Base-by-base conservation (phyloP, 1,140 invertebrate species). In the Marisa cornuarietis region DNA sequence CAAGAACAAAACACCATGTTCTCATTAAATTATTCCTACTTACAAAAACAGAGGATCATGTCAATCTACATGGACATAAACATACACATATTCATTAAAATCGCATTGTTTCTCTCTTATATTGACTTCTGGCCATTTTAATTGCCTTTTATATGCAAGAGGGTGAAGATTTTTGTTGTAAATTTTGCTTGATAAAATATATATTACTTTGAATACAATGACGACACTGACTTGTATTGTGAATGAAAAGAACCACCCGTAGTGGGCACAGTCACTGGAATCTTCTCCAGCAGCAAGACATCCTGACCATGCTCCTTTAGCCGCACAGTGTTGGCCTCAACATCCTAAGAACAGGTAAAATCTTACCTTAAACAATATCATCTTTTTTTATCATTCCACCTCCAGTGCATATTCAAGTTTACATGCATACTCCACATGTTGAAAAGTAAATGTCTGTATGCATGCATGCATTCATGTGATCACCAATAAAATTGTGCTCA, bases 251-350 rank as follows among this genome's bases (percentile, higher is more conserved):
- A 86, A 20, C 90, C 88, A 81, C 89, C 87, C 72, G 83, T 74
- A 13, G 79, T 80, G 54, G 88, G 87, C 24, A 85, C 84, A 66
- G 89, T 88, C 24, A 88, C 87, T 10, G 91, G 93, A 82, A 95
- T 95, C 90, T 95, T 95, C 91, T 96, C 95, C 73, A 97, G 91
- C 20, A 96, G 94, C 79, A 97, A 92, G 49, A 96, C 96, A 92
- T 96, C 96, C 85, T 95, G 94, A 18, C 95, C 95, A 88, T 96
- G 95, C 89, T 97, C 96, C 88, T 96, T 96, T 77, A 97, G 91
- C 74, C 96, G 92, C 16, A 97, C 95, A 24, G 96, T 97, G 88
- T 97, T 97, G 22, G 96, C 95, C 91, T 97, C 96, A 13, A 96
- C 95, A 91, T 97, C 96, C 88, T 92, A 83, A 18, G 26, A 65